Conservation (phyloP, 2,113 vertebrate genomes). For the Corythoichthys haematopterus region DNA sequence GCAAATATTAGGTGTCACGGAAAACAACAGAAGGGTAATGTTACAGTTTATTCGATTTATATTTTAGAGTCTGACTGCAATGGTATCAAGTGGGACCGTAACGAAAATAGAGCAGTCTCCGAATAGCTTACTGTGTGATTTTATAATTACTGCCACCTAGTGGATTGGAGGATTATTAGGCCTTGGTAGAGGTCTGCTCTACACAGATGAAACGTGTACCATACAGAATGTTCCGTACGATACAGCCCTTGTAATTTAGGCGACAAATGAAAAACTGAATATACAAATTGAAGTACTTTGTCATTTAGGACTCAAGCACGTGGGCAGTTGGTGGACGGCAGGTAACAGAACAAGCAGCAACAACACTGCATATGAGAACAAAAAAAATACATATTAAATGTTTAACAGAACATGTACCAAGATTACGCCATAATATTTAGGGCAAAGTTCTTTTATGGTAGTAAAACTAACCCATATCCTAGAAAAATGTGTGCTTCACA, state of each 20-base stretch:
- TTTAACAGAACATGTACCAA: background rate
- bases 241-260: background rate
- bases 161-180: too few relatives aligned
- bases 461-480: background rate
- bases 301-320: conserved; percentile 66
- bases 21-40: background rate
- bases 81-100: background rate
- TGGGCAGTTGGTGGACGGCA: conserved; percentile 48
- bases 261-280: background rate
- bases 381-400: background rate
- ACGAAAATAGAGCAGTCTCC: too few relatives aligned
- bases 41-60: background rate
- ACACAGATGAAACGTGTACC: too few relatives aligned
- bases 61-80: background rate
- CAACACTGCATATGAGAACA: conserved; percentile 10
- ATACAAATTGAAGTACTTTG: conserved; percentile 51
- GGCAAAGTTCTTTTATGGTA: background rate
- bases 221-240: too few relatives aligned
- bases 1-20: background rate
- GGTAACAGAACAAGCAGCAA: conserved; percentile 36
- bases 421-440: background rate
- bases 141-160: too few relatives aligned
- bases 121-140: too few relatives aligned
- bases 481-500: background rate
- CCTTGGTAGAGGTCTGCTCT: too few relatives aligned